Evolutionary conservation across 2,797 vertebrate genomes (phyloP).

Genomic region (Diplodus sargus): DNA sequence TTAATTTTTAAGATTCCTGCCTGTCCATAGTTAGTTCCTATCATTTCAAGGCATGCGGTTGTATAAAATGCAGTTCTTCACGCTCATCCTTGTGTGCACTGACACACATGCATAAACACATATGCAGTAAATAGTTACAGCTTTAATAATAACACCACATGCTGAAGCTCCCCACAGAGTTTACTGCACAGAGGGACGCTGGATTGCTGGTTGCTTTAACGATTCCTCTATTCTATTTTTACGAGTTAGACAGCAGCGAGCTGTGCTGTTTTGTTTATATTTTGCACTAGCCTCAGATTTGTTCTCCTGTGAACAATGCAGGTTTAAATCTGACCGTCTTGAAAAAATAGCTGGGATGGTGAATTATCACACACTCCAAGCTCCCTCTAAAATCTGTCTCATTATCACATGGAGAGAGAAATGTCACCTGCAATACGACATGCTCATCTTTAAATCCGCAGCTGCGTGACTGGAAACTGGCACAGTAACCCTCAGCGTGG

Average conservation of each 20-base stretch:
- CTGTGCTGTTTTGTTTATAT: conserved; percentile 42
- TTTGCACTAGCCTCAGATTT: conserved; percentile 9
- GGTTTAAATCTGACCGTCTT: conserved; percentile 25
- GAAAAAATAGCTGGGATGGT: conserved; percentile 21
- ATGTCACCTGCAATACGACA: conserved; percentile 43
- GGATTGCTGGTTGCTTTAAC: conserved; percentile 42
- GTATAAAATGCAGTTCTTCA: conserved; percentile 32
- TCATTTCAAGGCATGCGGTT: conserved; percentile 10
- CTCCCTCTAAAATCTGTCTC: conserved; percentile 33
- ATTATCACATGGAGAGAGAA: conserved; percentile 55
- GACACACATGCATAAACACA: background rate
- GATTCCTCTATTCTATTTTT: conserved; percentile 52
- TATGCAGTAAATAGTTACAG: conserved; percentile 43
- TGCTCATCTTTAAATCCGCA: conserved; percentile 27
- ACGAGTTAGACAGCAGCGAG: conserved; percentile 11
- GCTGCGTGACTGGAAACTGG: conserved; percentile 43
- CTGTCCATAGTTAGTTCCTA: background rate
- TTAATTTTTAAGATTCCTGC: background rate
- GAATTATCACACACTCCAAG: conserved; percentile 20
- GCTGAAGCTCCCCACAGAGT: conserved; percentile 51
- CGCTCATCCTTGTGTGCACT: conserved; percentile 2
- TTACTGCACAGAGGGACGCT: conserved; percentile 46
- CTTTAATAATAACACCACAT: conserved; percentile 55
- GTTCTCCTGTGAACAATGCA: conserved; percentile 24
- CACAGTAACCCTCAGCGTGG: conserved; percentile 49